These are phyloP conservation scores for Xenopus petersii DNA, from an alignment of 2,797 vertebrate genomes.

Conservation along the genomic window DNA sequence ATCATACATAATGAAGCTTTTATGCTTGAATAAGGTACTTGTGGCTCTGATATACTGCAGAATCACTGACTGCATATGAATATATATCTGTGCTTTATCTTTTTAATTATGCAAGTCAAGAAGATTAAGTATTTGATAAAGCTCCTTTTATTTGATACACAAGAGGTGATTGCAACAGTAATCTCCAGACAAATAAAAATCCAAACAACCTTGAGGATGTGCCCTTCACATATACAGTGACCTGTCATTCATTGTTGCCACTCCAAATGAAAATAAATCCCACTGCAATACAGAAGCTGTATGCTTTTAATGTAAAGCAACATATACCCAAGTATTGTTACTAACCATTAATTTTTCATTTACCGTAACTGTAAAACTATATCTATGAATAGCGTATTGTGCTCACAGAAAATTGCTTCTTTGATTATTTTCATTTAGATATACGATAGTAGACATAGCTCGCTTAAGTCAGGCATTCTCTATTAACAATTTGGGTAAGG, in stretches of 20 bases:
- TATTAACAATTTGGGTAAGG: too few species aligned
- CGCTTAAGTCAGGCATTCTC: too few species aligned
- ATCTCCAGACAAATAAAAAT: conserved; percentile 14
- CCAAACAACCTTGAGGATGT: conserved; percentile 23
- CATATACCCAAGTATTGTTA: too few species aligned
- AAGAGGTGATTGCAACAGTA: conserved; percentile 32
- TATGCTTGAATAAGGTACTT: not conserved
- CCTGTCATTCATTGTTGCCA: not conserved
- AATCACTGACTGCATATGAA: conserved; percentile 15
- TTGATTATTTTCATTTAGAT: too few species aligned
- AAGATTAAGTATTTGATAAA: conserved; percentile 38
- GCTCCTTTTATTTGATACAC: conserved; percentile 30
- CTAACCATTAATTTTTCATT: too few species aligned
- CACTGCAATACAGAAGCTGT: too few species aligned
- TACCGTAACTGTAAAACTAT: too few species aligned
- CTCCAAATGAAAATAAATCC: not conserved
- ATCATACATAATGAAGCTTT: conserved; percentile 4
- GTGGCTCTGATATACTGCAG: not conserved
- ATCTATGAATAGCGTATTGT: too few species aligned
- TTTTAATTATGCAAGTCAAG: conserved; percentile 19
- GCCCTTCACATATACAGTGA: conserved; percentile 5
- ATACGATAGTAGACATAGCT: too few species aligned
- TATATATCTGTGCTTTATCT: conserved; percentile 19
- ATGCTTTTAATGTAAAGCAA: too few species aligned
- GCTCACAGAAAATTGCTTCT: too few species aligned